Conservation (phyloP, 2,797 vertebrate genomes). For the Sparidentex hasta region DNA sequence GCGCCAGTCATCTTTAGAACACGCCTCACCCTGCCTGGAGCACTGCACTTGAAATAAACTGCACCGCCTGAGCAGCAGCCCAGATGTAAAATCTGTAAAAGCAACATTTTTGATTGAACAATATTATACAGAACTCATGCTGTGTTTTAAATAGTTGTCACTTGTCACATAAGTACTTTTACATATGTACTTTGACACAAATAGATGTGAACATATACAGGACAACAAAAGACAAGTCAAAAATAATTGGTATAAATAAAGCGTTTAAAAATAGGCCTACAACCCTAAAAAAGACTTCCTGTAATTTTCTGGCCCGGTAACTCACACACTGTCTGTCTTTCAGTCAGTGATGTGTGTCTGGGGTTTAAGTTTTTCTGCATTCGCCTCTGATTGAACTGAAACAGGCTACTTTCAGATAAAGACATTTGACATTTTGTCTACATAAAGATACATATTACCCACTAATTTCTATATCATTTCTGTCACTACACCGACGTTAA, state of each 20-base stretch:
- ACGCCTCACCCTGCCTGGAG: not conserved
- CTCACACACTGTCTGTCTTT: not conserved
- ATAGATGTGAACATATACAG: not conserved
- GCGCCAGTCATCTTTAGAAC: conserved; percentile 70
- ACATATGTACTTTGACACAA: not conserved
- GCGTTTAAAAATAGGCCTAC: not conserved
- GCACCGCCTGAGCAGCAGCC: conserved; percentile 29
- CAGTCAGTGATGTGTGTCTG: conserved; percentile 17
- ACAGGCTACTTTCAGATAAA: conserved; percentile 20
- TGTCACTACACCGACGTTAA: not conserved
- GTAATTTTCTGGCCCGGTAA: not conserved
- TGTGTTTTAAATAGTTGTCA: conserved; percentile 9
- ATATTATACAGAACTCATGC: not conserved
- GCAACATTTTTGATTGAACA: not conserved
- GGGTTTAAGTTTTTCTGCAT: conserved; percentile 54
- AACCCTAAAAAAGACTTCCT: not conserved
- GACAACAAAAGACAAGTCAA: not conserved
- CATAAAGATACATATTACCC: conserved; percentile 2
- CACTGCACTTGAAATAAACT: conserved; percentile 36
- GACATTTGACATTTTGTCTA: not conserved
- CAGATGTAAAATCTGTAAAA: not conserved
- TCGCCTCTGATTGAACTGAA: conserved; percentile 18
- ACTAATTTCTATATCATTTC: not conserved
- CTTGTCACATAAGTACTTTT: conserved; percentile 5
- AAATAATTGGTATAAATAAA: not conserved